A percentile compares a stretch with the other conserved stretches of the same genome.
Evolutionary conservation across 1,140 invertebrate genomes (phyloP).

Genomic region (Leguminivora glycinivorella): DNA sequence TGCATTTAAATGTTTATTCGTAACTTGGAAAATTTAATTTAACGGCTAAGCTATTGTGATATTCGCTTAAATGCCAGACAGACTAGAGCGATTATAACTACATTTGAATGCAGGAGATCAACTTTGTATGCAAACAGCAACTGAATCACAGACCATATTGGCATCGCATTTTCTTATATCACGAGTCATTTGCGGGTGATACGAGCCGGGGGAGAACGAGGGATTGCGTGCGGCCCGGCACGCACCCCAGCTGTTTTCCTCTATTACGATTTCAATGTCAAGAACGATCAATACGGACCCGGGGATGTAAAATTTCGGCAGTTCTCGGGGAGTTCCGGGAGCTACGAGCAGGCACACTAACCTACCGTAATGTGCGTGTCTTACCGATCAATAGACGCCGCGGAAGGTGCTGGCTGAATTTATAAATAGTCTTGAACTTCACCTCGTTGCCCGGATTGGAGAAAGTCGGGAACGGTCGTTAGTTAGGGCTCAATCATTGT

Average conservation of each 20-base stretch:
- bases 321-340: conserved; percentile 68
- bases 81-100: conserved; percentile 36
- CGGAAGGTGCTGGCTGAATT: conserved; percentile 64
- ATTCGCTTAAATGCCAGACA: conserved; percentile 5
- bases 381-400: conserved; percentile 71
- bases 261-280: conserved; percentile 80
- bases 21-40: conserved; percentile 38
- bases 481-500: conserved; percentile 42
- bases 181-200: conserved; percentile 1
- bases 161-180: background rate
- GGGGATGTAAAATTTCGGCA: conserved; percentile 75
- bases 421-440: conserved; percentile 78
- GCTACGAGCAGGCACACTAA: conserved; percentile 69
- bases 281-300: conserved; percentile 77
- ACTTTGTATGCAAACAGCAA: conserved; percentile 1
- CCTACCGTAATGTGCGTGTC: conserved; percentile 76
- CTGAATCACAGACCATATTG: background rate
- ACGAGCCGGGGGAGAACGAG: conserved; percentile 33
- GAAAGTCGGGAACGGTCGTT: conserved; percentile 58
- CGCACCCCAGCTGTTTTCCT: conserved; percentile 77
- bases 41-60: background rate
- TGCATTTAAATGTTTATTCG: conserved; percentile 32
- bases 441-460: conserved; percentile 59
- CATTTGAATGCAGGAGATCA: conserved; percentile 31
- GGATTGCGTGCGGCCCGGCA: conserved; percentile 55